phyloP scores from a whole-genome alignment of 2,797 vertebrate genomes.

The Protosalanx chinensis region DNA sequence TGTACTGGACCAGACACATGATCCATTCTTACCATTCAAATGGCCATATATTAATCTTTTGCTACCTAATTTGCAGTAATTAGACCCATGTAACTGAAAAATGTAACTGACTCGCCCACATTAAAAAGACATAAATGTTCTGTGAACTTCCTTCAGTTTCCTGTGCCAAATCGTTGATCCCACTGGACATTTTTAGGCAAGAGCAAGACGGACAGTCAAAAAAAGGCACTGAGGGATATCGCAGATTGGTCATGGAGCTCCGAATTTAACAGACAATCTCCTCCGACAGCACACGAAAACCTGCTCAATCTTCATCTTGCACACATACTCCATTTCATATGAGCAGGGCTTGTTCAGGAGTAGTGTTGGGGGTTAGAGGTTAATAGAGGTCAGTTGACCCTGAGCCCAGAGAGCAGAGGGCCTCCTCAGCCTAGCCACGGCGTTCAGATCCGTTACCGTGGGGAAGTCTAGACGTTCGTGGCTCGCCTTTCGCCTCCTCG shows the following conservation, averaged over 20 bases:
- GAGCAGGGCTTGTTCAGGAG: slow-evolving; percentile 4
- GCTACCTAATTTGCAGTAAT: no score
- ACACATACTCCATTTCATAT: slow-evolving; percentile 2
- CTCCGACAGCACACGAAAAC: neutral
- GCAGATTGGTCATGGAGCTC: neutral
- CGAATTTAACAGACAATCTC: neutral
- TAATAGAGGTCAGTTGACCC: slow-evolving; percentile 48
- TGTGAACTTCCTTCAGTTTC: no score
- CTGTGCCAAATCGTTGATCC: no score
- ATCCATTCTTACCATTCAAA: neutral
- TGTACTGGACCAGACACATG: neutral
- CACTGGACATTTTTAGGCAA: no score
- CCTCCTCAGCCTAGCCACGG: slow-evolving; percentile 35
- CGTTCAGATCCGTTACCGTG: slow-evolving; percentile 39
- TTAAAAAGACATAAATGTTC: no score
- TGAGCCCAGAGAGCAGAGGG: slow-evolving; percentile 40
- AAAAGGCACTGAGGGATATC: neutral
- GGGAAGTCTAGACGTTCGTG: slow-evolving; percentile 45
- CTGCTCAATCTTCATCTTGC: neutral
- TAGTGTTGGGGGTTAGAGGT: slow-evolving; percentile 37
- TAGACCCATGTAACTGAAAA: no score
- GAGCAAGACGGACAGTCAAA: no score
- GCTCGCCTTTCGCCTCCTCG: slow-evolving; percentile 41
- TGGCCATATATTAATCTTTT: neutral
- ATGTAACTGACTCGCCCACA: no score